These are phyloP conservation scores for Zaprionus ornatus DNA, from an alignment of 1,140 invertebrate genomes.

Conservation along the genomic window DNA sequence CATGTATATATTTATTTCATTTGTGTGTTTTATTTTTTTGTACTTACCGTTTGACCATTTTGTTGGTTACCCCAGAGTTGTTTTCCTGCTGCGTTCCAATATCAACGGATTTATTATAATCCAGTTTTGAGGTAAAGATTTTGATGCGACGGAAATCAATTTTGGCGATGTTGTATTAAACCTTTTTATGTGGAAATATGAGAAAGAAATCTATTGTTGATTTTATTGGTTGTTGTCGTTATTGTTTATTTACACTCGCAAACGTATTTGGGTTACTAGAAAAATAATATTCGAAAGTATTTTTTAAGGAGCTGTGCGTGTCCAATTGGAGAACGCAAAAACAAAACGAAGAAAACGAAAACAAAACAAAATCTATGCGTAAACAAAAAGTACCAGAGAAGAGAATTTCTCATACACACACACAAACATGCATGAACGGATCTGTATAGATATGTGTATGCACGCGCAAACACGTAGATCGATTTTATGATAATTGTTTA, in stretches of 20 bases:
- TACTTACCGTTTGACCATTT: slow-evolving; percentile 84
- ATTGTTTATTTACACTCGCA: background rate
- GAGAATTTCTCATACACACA: slow-evolving; percentile 1
- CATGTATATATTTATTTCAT: background rate
- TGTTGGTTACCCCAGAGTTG: slow-evolving; percentile 83
- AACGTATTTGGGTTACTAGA: background rate
- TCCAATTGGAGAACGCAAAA: slow-evolving; percentile 45
- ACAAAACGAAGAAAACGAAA: slow-evolving; percentile 23
- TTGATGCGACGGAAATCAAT: slow-evolving; percentile 83
- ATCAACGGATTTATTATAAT: slow-evolving; percentile 84
- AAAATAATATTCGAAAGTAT: background rate
- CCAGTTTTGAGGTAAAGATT: slow-evolving; percentile 84
- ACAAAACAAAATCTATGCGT: slow-evolving; percentile 25
- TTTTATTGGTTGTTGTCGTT: background rate
- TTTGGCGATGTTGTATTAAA: slow-evolving; percentile 58
- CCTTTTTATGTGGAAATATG: slow-evolving; percentile 49
- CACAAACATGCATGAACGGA: background rate
- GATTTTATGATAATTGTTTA: slow-evolving; percentile 43
- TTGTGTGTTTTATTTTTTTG: background rate
- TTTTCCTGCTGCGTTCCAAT: slow-evolving; percentile 84
- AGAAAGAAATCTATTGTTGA: slow-evolving; percentile 20
- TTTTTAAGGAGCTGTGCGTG: slow-evolving; percentile 12
- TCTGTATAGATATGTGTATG: background rate
- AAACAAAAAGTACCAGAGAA: slow-evolving; percentile 26
- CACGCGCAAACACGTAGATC: background rate